Base-by-base conservation (phyloP, 2,888 invertebrate species). In the Pristionchus arcanus region DNA sequence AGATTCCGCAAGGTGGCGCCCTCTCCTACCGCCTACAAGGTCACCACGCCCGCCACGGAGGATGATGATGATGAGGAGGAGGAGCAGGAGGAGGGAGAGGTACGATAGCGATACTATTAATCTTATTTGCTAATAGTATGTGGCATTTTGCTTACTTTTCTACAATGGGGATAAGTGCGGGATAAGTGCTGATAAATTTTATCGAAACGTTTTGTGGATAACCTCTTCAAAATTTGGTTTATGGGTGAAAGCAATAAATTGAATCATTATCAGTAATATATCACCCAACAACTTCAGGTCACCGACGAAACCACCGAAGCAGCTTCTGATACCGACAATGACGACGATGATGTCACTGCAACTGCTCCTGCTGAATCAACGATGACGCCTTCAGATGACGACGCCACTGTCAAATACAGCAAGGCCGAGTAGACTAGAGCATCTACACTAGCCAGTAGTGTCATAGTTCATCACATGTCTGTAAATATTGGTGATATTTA, bases 1-100 rank as follows among this genome's bases (percentile, higher is more conserved):
- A 81, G 81, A 28, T 81, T 81, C 81, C 81, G 81, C 81, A 81
- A 81, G 49, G 81, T 81, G 4, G 81, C 81, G 2, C 81, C 81
- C 0, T 9, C 81, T 11, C 81, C 81, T 1, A 77, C 37, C 25
- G 77, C 37, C 77, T 42, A 77, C 77, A 28, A 31, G 25, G 37
- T 16, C 42, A 42, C 49, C 28, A 49, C 49, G 42, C 21, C 49
- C 7, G 7, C 53, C 34, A 21, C 28, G 0, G n/a, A 42, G 0
- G 81, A 42, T 15, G 49, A 49, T 4, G 49, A 81, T n/a, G 81
- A 81, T 13, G 81, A 81, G 15, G 81, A 81, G 15, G 37, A 81
- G n/a, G 53, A 81, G n/a, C 25, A 81, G 42, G 49, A 28, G 28
- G 81, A 81, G 49, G 81, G 81, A 25, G 81, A 81, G 81, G 81